Base-by-base conservation (phyloP, 2,888 invertebrate genomes). In the Agrochola lychnidis region DNA sequence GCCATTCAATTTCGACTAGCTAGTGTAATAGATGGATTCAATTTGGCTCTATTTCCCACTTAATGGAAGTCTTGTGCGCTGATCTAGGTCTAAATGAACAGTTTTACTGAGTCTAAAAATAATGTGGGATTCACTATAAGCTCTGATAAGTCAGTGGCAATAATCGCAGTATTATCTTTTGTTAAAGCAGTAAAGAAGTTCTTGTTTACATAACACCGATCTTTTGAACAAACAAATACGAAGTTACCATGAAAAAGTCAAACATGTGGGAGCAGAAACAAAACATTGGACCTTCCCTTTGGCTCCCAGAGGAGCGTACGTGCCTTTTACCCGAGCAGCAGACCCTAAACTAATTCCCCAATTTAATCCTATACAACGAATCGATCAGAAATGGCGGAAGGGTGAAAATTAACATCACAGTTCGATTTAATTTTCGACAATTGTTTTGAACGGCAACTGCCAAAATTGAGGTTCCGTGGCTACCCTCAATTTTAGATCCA, bases 341-440 rank as follows among this genome's bases (percentile, higher is more conserved):
- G 87, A 84, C 86, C 87, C 88, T 86, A 90, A 91, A 90, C 87
- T 90, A 91, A 92, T 91, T 90, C 84, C 86, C 83, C 76, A 85
- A 82, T 87, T 83, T 91, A 90, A 90, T 90, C 86, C 85, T 75
- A 57, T 36, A 86, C 84, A 85, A 79, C 74, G 80, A 85, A 90
- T 89, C 85, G 85, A 91, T 89, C 81, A 87, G 51, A 81, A 76
- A 81, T 83, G 77, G 73, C 73, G 74, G 81, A 70, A 87, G 78
- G 70, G 73, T 70, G 76, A 81, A 86, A 87, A 84, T 86, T 87
- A 78, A 71, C 79, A 67, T 73, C 78, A 70, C 51, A 57, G 25
- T 73, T 51, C 51, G 12, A 36, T 73, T 51, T 63, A 42, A 80
- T 63, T 80, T 77, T 71, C 69, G 48, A 78, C 74, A 84, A 83